Conservation (phyloP, 2,113 vertebrate genomes). For the Cyprinus carpio region DNA sequence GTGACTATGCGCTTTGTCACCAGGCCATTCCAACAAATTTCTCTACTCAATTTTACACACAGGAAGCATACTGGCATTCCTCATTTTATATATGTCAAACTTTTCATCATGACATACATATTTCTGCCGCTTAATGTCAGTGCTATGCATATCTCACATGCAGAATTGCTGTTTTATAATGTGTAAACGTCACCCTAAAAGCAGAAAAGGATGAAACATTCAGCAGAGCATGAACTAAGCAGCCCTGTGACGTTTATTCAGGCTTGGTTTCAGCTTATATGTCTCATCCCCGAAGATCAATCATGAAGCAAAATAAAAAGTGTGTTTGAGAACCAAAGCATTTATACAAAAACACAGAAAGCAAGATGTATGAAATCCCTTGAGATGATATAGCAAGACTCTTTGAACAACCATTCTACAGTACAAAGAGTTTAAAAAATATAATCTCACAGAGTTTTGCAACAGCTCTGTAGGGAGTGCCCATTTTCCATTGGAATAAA, state of each 20-base stretch:
- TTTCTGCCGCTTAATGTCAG: neutral
- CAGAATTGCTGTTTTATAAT: neutral
- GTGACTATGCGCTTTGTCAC: neutral
- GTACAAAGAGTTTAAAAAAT: neutral
- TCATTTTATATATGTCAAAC: neutral
- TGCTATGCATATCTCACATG: neutral
- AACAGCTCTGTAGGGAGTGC: neutral
- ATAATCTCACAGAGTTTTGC: constrained; percentile 5
- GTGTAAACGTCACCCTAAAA: neutral
- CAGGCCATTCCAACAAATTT: neutral
- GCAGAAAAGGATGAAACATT: constrained; percentile 16
- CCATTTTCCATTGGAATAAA: neutral
- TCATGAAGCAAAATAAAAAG: constrained; percentile 14
- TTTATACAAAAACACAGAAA: neutral
- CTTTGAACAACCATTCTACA: neutral
- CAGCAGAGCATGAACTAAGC: neutral
- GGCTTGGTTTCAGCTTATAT: constrained; percentile 9
- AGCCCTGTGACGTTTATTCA: neutral
- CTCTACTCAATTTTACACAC: neutral
- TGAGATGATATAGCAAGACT: neutral
- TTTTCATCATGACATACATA: neutral
- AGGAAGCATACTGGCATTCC: neutral
- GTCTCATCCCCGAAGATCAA: neutral
- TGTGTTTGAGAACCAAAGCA: constrained; percentile 4
- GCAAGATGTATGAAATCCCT: neutral